Conservation (phyloP, 2,797 vertebrate genomes). For the Neoniphon sammara region DNA sequence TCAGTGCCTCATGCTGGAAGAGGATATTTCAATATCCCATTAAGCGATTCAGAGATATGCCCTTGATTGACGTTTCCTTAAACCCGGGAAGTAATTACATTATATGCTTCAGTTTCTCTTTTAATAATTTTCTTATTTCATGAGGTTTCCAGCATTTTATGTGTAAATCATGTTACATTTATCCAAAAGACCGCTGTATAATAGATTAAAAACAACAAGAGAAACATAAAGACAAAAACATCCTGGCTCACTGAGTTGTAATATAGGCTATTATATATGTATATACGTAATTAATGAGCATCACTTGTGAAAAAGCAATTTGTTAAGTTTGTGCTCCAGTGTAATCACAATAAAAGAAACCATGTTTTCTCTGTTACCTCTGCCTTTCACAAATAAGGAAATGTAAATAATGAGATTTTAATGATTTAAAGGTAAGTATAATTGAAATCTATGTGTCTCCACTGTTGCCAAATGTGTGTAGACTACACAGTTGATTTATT, state of each 20-base stretch:
- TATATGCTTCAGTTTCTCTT: conserved; percentile 81
- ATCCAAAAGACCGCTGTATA: conserved; percentile 27
- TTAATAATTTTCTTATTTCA: conserved; percentile 72
- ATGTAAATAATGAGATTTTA: no score
- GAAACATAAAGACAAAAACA: conserved; percentile 27
- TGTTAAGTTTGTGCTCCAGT: no score
- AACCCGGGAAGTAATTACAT: conserved; percentile 83
- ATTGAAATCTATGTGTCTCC: no score
- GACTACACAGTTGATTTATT: no score
- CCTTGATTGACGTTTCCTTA: conserved; percentile 84
- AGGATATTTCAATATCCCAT: conserved; percentile 87
- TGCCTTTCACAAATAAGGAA: no score
- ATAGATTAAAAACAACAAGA: conserved; percentile 2
- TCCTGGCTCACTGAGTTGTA: background rate
- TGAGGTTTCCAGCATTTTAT: conserved; percentile 53
- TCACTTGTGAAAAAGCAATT: no score
- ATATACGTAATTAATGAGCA: background rate
- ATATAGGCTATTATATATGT: background rate
- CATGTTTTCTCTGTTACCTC: no score
- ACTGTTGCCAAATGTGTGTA: no score
- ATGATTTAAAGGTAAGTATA: background rate
- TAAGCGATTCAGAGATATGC: conserved; percentile 83
- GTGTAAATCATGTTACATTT: conserved; percentile 57
- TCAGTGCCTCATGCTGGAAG: conserved; percentile 79
- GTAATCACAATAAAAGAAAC: background rate